Conservation (phyloP, 2,113 vertebrate genomes). For the Cephalophus harveyi region DNA sequence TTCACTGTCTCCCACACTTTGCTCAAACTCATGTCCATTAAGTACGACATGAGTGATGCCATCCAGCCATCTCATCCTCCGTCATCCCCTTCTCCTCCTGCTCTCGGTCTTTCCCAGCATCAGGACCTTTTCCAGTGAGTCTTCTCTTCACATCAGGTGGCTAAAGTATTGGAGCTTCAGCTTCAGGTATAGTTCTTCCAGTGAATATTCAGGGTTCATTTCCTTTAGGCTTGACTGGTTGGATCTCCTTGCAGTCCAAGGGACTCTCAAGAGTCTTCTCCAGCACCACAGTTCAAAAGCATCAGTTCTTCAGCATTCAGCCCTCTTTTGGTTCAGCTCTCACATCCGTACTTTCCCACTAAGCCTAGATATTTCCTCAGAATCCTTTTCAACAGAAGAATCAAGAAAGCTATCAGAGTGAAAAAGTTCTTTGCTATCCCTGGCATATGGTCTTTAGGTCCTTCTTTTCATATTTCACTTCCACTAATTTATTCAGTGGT, state of each 20-base stretch:
- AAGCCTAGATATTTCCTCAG: neutral
- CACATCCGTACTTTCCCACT: neutral
- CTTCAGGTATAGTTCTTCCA: neutral
- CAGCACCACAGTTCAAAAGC: neutral
- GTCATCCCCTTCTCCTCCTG: neutral
- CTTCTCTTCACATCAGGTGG: neutral
- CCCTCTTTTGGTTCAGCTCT: neutral
- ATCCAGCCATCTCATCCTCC: neutral
- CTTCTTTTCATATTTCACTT: neutral
- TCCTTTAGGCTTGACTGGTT: neutral
- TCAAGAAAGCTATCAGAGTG: neutral
- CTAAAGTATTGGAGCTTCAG: neutral
- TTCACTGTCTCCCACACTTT: neutral
- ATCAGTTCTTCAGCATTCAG: neutral
- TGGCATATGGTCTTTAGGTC: neutral
- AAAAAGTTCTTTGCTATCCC: neutral
- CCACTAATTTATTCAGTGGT: neutral
- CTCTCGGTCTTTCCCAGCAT: neutral
- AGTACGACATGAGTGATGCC: neutral
- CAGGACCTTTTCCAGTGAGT: neutral
- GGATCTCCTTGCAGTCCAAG: neutral
- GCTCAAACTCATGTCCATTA: neutral
- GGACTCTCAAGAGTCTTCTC: neutral
- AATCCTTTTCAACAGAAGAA: neutral
- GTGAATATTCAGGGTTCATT: neutral